Conservation (phyloP, 1,140 invertebrate species). For the Hyposmocoma kahamanoa region DNA sequence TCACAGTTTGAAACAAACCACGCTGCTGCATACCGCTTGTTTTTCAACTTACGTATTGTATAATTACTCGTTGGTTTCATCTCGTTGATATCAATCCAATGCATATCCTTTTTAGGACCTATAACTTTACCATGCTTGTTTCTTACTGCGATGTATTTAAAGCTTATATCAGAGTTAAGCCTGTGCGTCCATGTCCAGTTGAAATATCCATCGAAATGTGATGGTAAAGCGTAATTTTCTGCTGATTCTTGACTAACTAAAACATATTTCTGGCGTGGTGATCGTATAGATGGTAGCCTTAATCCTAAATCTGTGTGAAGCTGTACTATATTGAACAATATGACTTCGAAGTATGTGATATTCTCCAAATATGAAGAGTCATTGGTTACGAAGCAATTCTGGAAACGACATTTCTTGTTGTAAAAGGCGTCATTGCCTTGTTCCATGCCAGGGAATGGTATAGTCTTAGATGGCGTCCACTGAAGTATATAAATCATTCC, state of each 20-base stretch:
- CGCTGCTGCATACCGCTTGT: conserved; percentile 65
- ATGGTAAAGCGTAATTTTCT: neutral
- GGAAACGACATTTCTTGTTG: neutral
- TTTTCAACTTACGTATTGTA: conserved; percentile 38
- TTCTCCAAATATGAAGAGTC: neutral
- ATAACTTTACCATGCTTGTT: conserved; percentile 35
- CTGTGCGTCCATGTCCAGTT: conserved; percentile 78
- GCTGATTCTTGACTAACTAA: neutral
- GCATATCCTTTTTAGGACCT: conserved; percentile 37
- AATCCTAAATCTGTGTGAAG: neutral
- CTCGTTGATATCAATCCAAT: conserved; percentile 40
- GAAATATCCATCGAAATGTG: conserved; percentile 31
- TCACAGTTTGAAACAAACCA: conserved; percentile 81
- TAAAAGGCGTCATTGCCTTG: neutral
- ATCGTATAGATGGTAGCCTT: neutral
- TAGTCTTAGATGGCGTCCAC: too few relatives aligned
- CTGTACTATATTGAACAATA: neutral
- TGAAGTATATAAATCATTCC: too few relatives aligned
- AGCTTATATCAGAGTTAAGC: conserved; percentile 75
- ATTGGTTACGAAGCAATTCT: neutral
- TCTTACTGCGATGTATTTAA: conserved; percentile 60
- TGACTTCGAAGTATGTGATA: neutral
- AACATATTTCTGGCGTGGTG: neutral
- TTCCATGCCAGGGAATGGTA: too few relatives aligned
- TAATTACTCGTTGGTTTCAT: conserved; percentile 38